Base-by-base conservation (phyloP, 2,113 vertebrate species). In the Psophia crepitans region DNA sequence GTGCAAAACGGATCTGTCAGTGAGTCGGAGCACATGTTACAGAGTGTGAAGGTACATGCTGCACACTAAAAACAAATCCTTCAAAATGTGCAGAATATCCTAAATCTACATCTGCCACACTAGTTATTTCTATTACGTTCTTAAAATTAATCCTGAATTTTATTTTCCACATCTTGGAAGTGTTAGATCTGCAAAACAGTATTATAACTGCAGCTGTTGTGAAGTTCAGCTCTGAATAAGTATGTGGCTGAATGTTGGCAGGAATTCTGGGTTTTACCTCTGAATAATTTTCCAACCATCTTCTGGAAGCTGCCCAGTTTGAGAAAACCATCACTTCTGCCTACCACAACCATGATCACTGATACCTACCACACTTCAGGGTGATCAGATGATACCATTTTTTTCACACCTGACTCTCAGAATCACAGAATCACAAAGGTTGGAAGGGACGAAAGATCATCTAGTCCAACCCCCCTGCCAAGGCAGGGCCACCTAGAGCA, bases 41-140 rank as follows among this genome's bases (percentile, higher is more conserved):
- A 23, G 89, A 81, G 94, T 95, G 96, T 96, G 94, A 97, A 87
- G 95, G 92, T 89, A 95, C 95, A 97, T 92, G 80, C 86, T 90
- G 78, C 83, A 95, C 97, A 93, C 95, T 84, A 92, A 93, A 97
- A 93, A 27, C 92, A 89, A 95, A 92, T 79, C 89, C 80, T 90
- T 94, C 94, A 89, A 90, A 96, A 89, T 81, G 69, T 32, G 73
- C 90, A 84, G 88, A 89, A 81, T 33, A 89, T 73, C 74, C 89
- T 61, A 76, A 91, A 79, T 89, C 95, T 96, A n/a, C 96, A 96
- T 93, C 93, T 96, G 96, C 73, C 88, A 71, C 12, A 4, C 90
- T 53, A 79, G 83, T 84, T 92, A 93, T 81, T 96, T 89, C 90
- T 92, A 64, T 39, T 78, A 65, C 4, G 0, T 87, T 90, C 92